Evolutionary conservation across 1,140 invertebrate species (phyloP).

Genomic region (Aplysia californica): DNA sequence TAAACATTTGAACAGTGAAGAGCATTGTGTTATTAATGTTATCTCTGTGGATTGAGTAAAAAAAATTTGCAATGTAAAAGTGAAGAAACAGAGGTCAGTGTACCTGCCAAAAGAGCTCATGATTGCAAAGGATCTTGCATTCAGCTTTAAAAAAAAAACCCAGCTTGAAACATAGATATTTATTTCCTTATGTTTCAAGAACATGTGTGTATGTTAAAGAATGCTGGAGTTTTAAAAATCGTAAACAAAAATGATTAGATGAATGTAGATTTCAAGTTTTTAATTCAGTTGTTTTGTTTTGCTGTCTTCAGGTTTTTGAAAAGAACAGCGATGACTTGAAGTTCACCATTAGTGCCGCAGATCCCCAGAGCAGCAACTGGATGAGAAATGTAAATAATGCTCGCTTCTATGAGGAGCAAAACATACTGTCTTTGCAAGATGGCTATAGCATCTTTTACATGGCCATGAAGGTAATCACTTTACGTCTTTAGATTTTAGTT

Average conservation of each 20-base stretch:
- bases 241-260: neutral
- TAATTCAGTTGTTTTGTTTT: neutral
- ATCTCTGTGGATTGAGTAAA: too few species aligned
- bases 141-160: neutral
- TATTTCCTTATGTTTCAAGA: neutral
- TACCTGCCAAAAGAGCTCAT: too few species aligned
- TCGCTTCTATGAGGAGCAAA: conserved; percentile 63
- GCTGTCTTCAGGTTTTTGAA: conserved; percentile 42
- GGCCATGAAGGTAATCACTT: conserved; percentile 49
- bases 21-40: too few species aligned
- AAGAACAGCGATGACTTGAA: conserved; percentile 40
- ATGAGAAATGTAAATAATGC: conserved; percentile 66
- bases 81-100: too few species aligned
- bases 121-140: too few species aligned
- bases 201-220: neutral
- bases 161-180: neutral
- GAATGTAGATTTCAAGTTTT: neutral
- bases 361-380: conserved; percentile 62
- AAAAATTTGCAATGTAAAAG: too few species aligned
- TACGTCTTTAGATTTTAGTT: too few species aligned
- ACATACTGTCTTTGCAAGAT: conserved; percentile 58
- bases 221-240: neutral
- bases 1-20: too few species aligned
- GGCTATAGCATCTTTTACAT: conserved; percentile 63
- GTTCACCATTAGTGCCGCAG: conserved; percentile 67